These are phyloP conservation scores for Syrphus vitripennis DNA, from an alignment of 2,888 invertebrate species.

Conservation along the genomic window DNA sequence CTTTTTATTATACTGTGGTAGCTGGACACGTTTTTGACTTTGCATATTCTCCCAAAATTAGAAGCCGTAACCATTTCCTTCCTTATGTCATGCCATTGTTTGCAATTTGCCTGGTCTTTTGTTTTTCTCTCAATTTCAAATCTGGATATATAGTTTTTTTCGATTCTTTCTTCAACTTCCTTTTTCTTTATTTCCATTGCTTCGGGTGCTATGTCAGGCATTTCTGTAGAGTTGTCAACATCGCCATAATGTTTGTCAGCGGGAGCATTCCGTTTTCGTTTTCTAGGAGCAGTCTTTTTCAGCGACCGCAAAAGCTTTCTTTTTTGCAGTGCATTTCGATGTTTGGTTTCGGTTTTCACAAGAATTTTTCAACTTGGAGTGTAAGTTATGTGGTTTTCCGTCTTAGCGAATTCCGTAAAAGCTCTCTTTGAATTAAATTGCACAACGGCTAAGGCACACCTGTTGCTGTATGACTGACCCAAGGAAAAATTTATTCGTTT, in stretches of 20 bases:
- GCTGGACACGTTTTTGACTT: too few species aligned
- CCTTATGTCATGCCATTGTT: neutral
- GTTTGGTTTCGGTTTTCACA: neutral
- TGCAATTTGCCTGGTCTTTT: neutral
- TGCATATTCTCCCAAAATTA: neutral
- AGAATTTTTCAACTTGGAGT: neutral
- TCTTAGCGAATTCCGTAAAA: neutral
- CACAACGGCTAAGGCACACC: neutral
- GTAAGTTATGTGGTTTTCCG: neutral
- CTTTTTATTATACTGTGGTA: neutral
- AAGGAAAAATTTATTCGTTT: neutral
- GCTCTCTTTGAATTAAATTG: neutral
- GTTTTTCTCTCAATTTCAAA: neutral
- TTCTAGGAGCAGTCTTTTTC: neutral
- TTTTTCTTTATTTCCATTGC: neutral
- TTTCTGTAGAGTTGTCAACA: neutral
- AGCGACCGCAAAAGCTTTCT: neutral
- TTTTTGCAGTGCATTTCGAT: neutral
- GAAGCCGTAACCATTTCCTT: neutral
- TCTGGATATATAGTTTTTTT: neutral
- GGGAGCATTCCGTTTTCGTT: neutral
- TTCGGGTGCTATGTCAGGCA: too few species aligned
- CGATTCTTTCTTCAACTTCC: neutral
- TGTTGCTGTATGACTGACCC: neutral
- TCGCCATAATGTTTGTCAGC: neutral